Conservation (phyloP, 2,113 vertebrate species). For the Albula goreensis region DNA sequence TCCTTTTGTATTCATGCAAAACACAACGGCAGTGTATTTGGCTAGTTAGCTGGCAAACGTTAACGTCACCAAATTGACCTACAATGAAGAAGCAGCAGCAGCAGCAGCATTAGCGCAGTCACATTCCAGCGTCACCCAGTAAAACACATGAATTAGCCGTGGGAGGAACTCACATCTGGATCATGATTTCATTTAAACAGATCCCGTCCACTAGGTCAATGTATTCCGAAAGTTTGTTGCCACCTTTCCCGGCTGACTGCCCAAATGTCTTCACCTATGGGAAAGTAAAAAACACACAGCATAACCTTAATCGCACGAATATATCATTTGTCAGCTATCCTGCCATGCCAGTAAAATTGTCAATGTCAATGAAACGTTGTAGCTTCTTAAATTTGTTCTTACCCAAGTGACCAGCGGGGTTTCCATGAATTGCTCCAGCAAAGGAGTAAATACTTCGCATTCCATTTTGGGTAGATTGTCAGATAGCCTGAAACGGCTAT, state of each 20-base stretch:
- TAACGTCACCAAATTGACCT: background rate
- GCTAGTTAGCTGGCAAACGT: background rate
- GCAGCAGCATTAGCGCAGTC: background rate
- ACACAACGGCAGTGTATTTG: background rate
- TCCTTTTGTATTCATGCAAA: background rate
- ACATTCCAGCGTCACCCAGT: background rate
- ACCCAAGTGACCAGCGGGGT: slow-evolving; percentile 97
- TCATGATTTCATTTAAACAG: slow-evolving; percentile 93
- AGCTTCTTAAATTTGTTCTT: slow-evolving; percentile 51
- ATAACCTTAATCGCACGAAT: slow-evolving; percentile 11
- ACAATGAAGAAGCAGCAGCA: background rate
- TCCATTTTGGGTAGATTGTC: slow-evolving; percentile 75
- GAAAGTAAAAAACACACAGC: slow-evolving; percentile 39
- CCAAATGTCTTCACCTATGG: slow-evolving; percentile 91
- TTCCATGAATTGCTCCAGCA: slow-evolving; percentile 92
- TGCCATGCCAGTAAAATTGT: background rate
- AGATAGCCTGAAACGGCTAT: background rate
- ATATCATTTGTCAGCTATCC: background rate
- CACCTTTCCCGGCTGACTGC: slow-evolving; percentile 74
- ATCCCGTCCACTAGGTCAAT: slow-evolving; percentile 90
- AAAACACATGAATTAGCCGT: background rate
- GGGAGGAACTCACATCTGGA: slow-evolving; percentile 87
- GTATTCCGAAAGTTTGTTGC: slow-evolving; percentile 87
- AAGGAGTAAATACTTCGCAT: slow-evolving; percentile 86
- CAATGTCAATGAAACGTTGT: background rate